Conservation (phyloP, 2,113 vertebrate genomes). For the Pardalotus punctatus region DNA sequence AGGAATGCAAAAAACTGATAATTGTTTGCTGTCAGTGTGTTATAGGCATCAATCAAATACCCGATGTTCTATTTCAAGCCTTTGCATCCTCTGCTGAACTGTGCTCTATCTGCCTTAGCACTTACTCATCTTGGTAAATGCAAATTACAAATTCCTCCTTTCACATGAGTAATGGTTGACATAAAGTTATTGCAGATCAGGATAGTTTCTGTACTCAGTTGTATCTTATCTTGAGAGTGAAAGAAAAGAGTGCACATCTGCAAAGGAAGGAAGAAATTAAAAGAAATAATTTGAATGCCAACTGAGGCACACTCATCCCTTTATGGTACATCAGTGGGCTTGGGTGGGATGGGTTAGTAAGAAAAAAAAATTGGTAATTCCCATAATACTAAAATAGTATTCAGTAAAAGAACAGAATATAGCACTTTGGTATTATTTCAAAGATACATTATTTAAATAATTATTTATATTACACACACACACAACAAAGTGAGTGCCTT, state of each 20-base stretch:
- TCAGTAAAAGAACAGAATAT: background rate
- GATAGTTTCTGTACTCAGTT: background rate
- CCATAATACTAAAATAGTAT: background rate
- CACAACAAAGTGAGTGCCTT: background rate
- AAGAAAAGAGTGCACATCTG: background rate
- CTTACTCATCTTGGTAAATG: background rate
- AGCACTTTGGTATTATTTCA: background rate
- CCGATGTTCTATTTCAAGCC: background rate
- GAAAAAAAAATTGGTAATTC: background rate
- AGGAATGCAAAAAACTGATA: background rate
- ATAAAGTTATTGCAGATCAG: background rate
- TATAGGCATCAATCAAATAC: background rate
- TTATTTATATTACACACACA: background rate
- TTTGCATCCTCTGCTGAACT: background rate
- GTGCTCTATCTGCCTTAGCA: background rate
- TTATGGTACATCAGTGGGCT: background rate
- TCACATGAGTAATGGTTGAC: background rate
- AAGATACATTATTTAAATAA: background rate
- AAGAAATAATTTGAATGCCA: background rate
- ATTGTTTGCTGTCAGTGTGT: background rate
- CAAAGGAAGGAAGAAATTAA: background rate
- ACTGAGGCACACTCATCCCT: background rate
- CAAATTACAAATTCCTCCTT: background rate
- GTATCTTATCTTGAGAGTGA: background rate
- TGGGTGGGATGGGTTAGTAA: background rate